Percentiles rank a stretch among this genome's conserved stretches.
Evolutionary conservation across 2,113 vertebrate species (phyloP).

Genomic region (Delphinus delphis): DNA sequence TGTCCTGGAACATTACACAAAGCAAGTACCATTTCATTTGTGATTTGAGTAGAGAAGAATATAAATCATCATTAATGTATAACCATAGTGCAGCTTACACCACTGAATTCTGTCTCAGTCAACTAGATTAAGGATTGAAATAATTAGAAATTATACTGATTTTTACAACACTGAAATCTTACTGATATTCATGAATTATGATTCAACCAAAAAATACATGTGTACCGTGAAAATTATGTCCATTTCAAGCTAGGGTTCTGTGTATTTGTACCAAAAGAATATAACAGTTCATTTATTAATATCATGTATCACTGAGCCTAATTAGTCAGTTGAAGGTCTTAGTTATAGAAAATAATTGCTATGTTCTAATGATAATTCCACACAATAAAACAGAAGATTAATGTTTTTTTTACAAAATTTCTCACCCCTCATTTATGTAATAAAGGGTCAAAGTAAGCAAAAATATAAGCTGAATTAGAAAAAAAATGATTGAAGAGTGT

Average conservation of each 20-base stretch:
- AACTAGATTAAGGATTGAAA: slow-evolving; percentile 37
- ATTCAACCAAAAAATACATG: not conserved
- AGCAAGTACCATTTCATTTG: not conserved
- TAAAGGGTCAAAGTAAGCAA: slow-evolving; percentile 46
- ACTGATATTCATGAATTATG: slow-evolving; percentile 42
- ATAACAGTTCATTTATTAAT: slow-evolving; percentile 63
- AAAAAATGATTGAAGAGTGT: slow-evolving; percentile 24
- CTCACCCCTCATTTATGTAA: slow-evolving; percentile 49
- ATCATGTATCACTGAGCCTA: slow-evolving; percentile 40
- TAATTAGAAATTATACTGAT: slow-evolving; percentile 54
- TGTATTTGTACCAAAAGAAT: slow-evolving; percentile 49
- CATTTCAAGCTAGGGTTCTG: slow-evolving; percentile 44
- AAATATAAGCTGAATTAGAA: slow-evolving; percentile 36
- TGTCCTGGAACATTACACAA: not conserved
- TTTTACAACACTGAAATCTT: slow-evolving; percentile 52
- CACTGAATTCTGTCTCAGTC: not conserved
- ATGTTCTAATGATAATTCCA: slow-evolving; percentile 44
- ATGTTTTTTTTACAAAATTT: slow-evolving; percentile 54
- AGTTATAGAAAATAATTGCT: slow-evolving; percentile 64
- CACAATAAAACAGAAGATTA: slow-evolving; percentile 51
- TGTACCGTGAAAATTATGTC: slow-evolving; percentile 32
- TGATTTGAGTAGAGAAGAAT: not conserved
- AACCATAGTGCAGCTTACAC: not conserved
- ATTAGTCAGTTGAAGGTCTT: slow-evolving; percentile 60
- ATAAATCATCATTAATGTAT: not conserved